phyloP scores from a whole-genome alignment of 2,888 invertebrate genomes.

The Eupelmus urozonus region DNA sequence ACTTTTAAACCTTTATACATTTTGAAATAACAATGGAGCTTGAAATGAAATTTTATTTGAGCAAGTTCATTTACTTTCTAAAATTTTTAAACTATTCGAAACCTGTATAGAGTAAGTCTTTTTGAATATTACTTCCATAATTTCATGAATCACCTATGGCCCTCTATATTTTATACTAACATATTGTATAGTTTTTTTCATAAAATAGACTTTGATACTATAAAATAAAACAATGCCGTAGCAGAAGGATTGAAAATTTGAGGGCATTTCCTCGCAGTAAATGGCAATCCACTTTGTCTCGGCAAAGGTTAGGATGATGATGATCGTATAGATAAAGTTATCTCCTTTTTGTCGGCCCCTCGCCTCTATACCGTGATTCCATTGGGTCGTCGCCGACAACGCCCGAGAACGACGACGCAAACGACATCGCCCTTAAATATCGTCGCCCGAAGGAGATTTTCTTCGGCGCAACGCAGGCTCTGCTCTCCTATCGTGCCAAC shows the following conservation, averaged over 20 bases:
- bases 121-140: too few species aligned
- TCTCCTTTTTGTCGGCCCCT: slow-evolving; percentile 11
- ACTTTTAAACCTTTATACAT: too few species aligned
- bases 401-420: slow-evolving; percentile 33
- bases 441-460: slow-evolving; percentile 48
- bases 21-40: too few species aligned
- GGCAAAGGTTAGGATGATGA: slow-evolving; percentile 23
- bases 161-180: too few species aligned
- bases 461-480: slow-evolving; percentile 9
- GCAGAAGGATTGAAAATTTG: slow-evolving; percentile 13
- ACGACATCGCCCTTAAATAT: slow-evolving; percentile 56
- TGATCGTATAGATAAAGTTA: slow-evolving; percentile 53
- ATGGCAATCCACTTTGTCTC: slow-evolving; percentile 49
- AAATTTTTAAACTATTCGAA: too few species aligned
- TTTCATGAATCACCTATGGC: too few species aligned
- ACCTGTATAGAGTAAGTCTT: too few species aligned
- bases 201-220: not conserved
- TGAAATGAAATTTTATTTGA: too few species aligned
- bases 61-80: too few species aligned
- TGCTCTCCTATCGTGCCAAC: slow-evolving; percentile 40
- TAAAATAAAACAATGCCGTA: not conserved
- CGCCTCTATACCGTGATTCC: not conserved
- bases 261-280: slow-evolving; percentile 33
- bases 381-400: not conserved
- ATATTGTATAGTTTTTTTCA: not conserved